phyloP scores from a whole-genome alignment of 1,140 invertebrate species.

The Cotesia vestalis region DNA sequence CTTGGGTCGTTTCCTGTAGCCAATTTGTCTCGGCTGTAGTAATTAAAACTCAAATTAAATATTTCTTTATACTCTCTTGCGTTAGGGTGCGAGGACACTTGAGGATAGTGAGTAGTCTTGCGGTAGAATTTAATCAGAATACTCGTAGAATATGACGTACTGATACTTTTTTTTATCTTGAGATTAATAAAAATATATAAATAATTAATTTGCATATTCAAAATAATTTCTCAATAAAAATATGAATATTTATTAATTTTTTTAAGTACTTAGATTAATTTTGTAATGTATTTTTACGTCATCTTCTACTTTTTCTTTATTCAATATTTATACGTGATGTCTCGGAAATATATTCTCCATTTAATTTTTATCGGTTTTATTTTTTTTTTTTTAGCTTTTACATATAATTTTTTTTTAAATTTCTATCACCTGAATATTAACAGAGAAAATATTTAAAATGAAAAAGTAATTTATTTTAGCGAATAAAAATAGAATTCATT shows the following conservation, averaged over 20 bases:
- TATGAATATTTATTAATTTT: not conserved
- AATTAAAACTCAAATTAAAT: constrained; percentile 28
- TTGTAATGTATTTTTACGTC: constrained; percentile 6
- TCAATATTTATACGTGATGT: constrained; percentile 6
- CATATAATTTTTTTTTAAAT: too few species aligned
- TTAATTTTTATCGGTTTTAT: too few species aligned
- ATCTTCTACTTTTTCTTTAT: constrained; percentile 9
- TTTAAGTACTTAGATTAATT: not conserved
- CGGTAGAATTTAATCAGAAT: constrained; percentile 28
- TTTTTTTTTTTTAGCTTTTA: too few species aligned
- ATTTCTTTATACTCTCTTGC: constrained; percentile 17
- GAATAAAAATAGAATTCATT: constrained; percentile 21
- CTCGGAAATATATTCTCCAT: not conserved
- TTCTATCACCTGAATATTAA: too few species aligned
- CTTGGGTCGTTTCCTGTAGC: constrained; percentile 14
- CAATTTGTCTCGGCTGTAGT: constrained; percentile 25
- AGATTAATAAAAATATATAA: not conserved
- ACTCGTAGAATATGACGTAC: constrained; percentile 6
- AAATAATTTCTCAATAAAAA: not conserved
- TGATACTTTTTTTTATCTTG: not conserved
- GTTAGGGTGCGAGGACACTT: constrained; percentile 29
- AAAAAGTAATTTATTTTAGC: not conserved
- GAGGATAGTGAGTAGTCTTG: constrained; percentile 35
- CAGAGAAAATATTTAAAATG: too few species aligned
- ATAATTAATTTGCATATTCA: not conserved